These are phyloP conservation scores for Metallyticus violacea DNA, from an alignment of 2,888 invertebrate genomes.

Conservation along the genomic window DNA sequence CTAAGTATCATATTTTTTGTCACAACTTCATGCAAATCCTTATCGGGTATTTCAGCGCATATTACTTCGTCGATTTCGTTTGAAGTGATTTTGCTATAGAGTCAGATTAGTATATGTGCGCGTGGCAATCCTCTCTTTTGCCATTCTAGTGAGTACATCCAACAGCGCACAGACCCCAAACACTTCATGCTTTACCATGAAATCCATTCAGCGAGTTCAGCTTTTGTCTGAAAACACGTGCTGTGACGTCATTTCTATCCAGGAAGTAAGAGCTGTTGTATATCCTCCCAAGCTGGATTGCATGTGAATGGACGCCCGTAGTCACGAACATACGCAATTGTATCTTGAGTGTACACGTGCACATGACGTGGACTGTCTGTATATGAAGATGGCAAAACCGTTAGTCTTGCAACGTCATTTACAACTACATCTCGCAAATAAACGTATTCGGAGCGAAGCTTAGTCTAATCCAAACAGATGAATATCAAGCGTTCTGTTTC, in stretches of 20 bases:
- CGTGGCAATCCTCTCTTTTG: constrained; percentile 42
- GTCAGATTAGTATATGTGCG: constrained; percentile 35
- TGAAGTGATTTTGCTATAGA: constrained; percentile 10
- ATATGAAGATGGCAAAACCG: background rate
- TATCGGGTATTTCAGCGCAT: constrained; percentile 37
- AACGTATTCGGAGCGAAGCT: constrained; percentile 29
- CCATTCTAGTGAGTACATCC: constrained; percentile 28
- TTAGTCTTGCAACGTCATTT: background rate
- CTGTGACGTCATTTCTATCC: constrained; percentile 14
- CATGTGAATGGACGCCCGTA: background rate
- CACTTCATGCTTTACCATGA: constrained; percentile 15
- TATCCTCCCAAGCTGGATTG: constrained; percentile 9
- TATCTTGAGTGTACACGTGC: constrained; percentile 20
- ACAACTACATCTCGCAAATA: constrained; percentile 6
- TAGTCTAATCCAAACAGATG: constrained; percentile 34
- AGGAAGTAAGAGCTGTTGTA: constrained; percentile 9
- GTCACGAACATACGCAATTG: constrained; percentile 3
- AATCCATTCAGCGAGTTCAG: constrained; percentile 8
- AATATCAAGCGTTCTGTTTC: constrained; percentile 34
- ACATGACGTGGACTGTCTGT: constrained; percentile 5
- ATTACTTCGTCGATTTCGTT: constrained; percentile 37
- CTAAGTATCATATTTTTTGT: constrained; percentile 36
- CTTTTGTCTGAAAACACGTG: constrained; percentile 10
- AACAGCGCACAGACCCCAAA: constrained; percentile 21
- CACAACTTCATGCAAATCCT: constrained; percentile 34